These are phyloP conservation scores for Psylliodes chrysocephalus DNA, from an alignment of 2,888 invertebrate genomes.

Conservation along the genomic window DNA sequence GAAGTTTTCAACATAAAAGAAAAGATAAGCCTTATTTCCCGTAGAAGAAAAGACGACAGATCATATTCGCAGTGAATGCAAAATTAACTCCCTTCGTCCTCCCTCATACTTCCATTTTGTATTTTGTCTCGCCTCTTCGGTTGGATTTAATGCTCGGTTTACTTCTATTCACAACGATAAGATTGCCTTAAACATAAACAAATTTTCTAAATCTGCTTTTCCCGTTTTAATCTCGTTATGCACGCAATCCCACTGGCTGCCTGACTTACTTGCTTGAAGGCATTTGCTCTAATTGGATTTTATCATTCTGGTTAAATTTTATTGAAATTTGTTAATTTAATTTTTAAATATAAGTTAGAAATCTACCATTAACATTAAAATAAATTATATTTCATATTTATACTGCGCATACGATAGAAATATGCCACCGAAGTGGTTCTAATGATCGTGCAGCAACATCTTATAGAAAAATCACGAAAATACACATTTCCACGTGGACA, in stretches of 20 bases:
- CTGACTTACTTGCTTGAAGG: slow-evolving; percentile 2
- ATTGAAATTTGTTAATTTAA: slow-evolving; percentile 4
- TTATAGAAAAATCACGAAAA: too few species aligned
- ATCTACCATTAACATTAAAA: neutral
- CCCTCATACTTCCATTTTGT: slow-evolving; percentile 46
- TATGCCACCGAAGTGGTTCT: too few species aligned
- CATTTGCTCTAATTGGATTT: slow-evolving; percentile 19
- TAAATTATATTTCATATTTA: too few species aligned
- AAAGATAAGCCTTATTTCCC: slow-evolving; percentile 59
- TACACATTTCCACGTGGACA: too few species aligned
- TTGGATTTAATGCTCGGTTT: slow-evolving; percentile 59
- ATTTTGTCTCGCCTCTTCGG: slow-evolving; percentile 31
- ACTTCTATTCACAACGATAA: slow-evolving; percentile 57
- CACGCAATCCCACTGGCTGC: slow-evolving; percentile 43
- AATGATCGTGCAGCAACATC: too few species aligned
- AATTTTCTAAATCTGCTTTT: slow-evolving; percentile 56
- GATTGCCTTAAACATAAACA: slow-evolving; percentile 59
- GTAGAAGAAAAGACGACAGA: slow-evolving; percentile 58
- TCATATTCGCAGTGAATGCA: slow-evolving; percentile 59
- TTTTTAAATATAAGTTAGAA: neutral
- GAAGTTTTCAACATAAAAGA: slow-evolving; percentile 58
- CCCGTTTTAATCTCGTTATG: slow-evolving; percentile 49
- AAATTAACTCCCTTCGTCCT: slow-evolving; percentile 56
- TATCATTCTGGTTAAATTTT: slow-evolving; percentile 4
- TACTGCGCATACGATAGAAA: too few species aligned